Evolutionary conservation across 2,113 vertebrate species (phyloP), one percentile per base, ranked within the genome.

Genomic region (Oxyruncus cristatus): DNA sequence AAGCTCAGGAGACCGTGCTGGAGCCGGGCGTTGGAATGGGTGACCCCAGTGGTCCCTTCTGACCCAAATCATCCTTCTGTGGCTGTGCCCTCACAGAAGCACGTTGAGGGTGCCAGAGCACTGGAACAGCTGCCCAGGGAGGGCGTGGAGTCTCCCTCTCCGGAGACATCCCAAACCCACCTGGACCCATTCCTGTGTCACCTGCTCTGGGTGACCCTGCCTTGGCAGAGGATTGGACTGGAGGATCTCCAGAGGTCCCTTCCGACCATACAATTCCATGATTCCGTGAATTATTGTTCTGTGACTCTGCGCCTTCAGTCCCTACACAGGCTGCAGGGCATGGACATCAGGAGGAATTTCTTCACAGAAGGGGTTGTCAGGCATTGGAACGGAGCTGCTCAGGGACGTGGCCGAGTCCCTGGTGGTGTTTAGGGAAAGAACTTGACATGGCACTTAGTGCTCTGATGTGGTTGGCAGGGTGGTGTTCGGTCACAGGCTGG

Each of bases 1-100:
- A 28, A 1, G 0, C 28, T 52, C 46, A 5, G 30, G 24, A n/a
- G 4, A 19, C 39, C 5, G 3, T 18, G 24, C 41, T 35, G 55
- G 62, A 55, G 9, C 28, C 18, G 28, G 7, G 4, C 8, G 12
- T 0, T 3, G 6, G 33, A n/a, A 30, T 20, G 46, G 20, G 24
- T 70, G 55, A 27, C 24, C 17, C 26, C 11, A 62, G 13, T 3
- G 17, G 6, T 32, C 63, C 26, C n/a, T 49, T 35, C 71, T 32
- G 37, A 47, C 17, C 30, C 22, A 49, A 47, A 55, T 30, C 6
- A 55, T 35, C 0, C 0, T 39, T 35, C 13, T 47, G 23, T 82
- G 61, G 52, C 13, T 47, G 24, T n/a, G 21, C 63, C 30, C 47
- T 76, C 30, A 27, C 22, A 62, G 17, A 76, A 55, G 27, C 47